phyloP scores from a whole-genome alignment of 2,113 vertebrate genomes.

The Microcebus jonahi region DNA sequence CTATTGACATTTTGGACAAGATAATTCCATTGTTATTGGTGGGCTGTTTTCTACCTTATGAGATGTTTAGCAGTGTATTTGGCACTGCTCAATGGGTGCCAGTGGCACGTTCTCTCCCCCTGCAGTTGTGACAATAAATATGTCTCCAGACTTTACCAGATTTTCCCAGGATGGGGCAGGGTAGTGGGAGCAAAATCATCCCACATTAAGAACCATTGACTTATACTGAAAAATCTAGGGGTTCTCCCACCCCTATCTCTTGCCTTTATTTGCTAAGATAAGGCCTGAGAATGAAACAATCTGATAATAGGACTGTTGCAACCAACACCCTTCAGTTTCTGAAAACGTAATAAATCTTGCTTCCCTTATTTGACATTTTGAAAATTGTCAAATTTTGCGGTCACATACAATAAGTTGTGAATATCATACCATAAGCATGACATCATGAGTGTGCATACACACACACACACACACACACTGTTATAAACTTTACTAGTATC shows the following conservation, averaged over 20 bases:
- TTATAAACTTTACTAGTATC: not conserved
- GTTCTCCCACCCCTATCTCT: not conserved
- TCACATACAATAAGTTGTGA: not conserved
- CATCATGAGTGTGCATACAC: not conserved
- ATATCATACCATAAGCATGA: not conserved
- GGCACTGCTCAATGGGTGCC: not conserved
- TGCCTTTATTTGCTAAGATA: conserved; percentile 13
- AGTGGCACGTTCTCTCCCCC: not conserved
- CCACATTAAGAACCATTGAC: not conserved
- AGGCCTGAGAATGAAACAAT: not conserved
- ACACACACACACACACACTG: not conserved
- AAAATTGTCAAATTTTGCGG: not conserved
- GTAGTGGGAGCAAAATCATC: not conserved
- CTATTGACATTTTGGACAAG: not conserved
- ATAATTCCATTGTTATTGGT: not conserved
- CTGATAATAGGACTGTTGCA: not conserved
- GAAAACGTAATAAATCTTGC: not conserved
- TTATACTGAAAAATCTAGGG: not conserved
- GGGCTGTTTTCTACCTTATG: not conserved
- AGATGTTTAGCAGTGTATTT: not conserved
- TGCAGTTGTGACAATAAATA: not conserved
- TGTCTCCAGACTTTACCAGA: not conserved
- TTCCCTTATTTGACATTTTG: not conserved
- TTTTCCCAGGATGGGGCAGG: not conserved
- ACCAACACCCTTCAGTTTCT: not conserved